phyloP scores from a whole-genome alignment of 2,113 vertebrate genomes.

The Cyprinus carpio region DNA sequence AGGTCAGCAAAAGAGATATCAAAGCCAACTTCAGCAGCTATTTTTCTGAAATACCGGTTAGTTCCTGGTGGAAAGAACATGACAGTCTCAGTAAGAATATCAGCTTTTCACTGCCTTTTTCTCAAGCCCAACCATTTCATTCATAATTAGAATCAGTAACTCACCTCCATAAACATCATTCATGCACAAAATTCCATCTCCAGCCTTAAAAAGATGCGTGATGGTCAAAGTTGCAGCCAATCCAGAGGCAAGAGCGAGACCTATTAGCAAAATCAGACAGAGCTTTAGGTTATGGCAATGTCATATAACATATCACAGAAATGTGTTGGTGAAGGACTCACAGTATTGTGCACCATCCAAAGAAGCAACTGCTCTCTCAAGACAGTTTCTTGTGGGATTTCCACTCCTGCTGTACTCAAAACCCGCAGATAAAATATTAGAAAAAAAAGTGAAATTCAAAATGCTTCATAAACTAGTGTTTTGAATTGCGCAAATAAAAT shows the following conservation, averaged over 20 bases:
- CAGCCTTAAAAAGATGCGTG: slow-evolving; percentile 85
- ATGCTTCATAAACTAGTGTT: background rate
- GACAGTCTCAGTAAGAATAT: background rate
- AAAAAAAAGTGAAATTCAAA: background rate
- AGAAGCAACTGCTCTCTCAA: slow-evolving; percentile 85
- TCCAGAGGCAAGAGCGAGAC: slow-evolving; percentile 87
- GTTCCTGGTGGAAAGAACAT: slow-evolving; percentile 76
- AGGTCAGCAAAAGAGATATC: slow-evolving; percentile 84
- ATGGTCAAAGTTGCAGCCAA: slow-evolving; percentile 85
- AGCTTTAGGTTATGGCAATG: background rate
- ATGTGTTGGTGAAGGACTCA: slow-evolving; percentile 68
- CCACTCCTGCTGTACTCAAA: slow-evolving; percentile 91
- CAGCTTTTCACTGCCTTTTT: no score
- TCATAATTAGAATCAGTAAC: background rate
- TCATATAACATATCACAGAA: background rate
- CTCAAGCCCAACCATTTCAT: background rate
- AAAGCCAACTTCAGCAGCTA: slow-evolving; percentile 79
- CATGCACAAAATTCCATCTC: slow-evolving; percentile 86
- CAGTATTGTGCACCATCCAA: slow-evolving; percentile 91
- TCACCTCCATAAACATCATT: slow-evolving; percentile 94
- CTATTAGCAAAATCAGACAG: slow-evolving; percentile 65
- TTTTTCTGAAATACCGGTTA: slow-evolving; percentile 83
- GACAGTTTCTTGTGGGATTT: slow-evolving; percentile 88
- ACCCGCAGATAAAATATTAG: slow-evolving; percentile 65
- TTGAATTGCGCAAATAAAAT: background rate